Evolutionary conservation across 2,888 invertebrate genomes (phyloP).

Genomic region (Entomobrya multifasciata): DNA sequence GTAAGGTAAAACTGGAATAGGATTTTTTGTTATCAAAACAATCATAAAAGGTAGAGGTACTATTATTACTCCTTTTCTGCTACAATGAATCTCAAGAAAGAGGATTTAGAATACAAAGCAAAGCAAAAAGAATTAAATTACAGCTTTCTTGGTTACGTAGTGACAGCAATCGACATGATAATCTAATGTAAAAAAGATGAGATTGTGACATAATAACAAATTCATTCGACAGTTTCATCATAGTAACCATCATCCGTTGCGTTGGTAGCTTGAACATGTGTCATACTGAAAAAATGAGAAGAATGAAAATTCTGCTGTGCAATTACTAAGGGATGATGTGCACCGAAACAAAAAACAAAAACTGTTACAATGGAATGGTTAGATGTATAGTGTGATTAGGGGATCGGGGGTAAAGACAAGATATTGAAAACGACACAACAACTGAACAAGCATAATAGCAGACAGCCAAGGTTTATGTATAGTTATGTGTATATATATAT

Average conservation of each 20-base stretch:
- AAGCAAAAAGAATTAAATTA: constrained; percentile 7
- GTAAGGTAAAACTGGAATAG: no score
- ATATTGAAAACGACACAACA: not conserved
- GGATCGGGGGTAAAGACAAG: not conserved
- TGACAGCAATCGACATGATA: no score
- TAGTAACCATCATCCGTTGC: no score
- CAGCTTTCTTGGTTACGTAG: not conserved
- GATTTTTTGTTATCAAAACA: no score
- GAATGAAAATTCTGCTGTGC: not conserved
- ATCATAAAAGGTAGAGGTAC: no score
- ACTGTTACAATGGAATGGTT: not conserved
- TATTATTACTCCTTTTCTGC: not conserved
- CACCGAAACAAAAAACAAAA: not conserved
- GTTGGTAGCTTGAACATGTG: no score
- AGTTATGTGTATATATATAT: no score
- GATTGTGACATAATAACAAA: no score
- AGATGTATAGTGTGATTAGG: not conserved
- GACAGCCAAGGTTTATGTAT: no score
- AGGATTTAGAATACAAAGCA: not conserved
- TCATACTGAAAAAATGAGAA: no score
- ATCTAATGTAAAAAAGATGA: no score
- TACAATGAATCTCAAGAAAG: not conserved
- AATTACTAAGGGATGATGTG: constrained; percentile 20
- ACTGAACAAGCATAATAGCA: not conserved
- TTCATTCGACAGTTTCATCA: no score